These are phyloP conservation scores for Desoria tigrina DNA, from an alignment of 2,888 invertebrate species.

Conservation along the genomic window DNA sequence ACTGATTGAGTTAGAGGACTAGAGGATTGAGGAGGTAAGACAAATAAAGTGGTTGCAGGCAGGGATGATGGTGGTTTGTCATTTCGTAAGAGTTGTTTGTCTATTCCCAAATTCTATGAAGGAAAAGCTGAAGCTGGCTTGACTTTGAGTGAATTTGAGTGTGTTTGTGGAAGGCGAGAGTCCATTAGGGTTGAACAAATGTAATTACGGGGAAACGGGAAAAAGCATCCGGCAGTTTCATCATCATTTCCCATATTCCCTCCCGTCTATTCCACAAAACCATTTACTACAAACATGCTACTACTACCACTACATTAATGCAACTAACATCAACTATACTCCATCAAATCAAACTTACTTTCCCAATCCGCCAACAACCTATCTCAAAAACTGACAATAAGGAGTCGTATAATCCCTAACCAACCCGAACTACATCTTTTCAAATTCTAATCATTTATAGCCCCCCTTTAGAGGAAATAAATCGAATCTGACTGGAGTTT, in stretches of 20 bases:
- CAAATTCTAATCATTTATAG: constrained; percentile 2
- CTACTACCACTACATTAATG: not conserved
- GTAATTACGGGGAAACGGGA: constrained; percentile 49
- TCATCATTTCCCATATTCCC: constrained; percentile 20
- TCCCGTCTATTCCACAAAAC: not conserved
- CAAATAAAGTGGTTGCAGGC: constrained; percentile 18
- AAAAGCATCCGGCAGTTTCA: constrained; percentile 47
- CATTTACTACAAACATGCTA: not conserved
- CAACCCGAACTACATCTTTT: too few relatives aligned
- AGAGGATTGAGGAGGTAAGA: constrained; percentile 9
- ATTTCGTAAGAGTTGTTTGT: constrained; percentile 20
- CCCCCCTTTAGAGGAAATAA: not conserved
- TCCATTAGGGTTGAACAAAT: constrained; percentile 52
- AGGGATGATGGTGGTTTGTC: constrained; percentile 17
- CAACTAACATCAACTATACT: constrained; percentile 9
- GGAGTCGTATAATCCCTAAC: too few relatives aligned
- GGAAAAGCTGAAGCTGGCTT: constrained; percentile 19
- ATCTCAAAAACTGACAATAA: too few relatives aligned
- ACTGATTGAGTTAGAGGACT: constrained; percentile 17
- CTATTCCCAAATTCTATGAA: constrained; percentile 19
- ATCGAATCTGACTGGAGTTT: not conserved
- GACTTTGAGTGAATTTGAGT: constrained; percentile 31
- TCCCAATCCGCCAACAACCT: constrained; percentile 2
- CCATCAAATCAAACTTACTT: constrained; percentile 5
- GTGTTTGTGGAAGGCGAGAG: constrained; percentile 49